Base-by-base conservation (phyloP, 2,888 invertebrate genomes). In the Aquatica leii region DNA sequence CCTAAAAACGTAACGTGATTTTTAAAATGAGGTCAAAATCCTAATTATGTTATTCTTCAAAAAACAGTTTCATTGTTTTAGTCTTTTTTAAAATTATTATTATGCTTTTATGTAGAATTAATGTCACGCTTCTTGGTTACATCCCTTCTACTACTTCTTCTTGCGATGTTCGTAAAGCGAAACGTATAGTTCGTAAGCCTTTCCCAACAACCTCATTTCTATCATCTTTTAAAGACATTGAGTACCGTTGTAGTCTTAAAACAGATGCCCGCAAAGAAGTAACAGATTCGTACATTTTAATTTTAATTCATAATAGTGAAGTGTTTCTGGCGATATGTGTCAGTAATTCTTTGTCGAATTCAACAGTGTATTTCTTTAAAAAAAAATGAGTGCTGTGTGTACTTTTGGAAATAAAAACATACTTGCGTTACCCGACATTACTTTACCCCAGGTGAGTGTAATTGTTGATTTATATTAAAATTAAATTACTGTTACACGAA, bases 171-270 rank as follows among this genome's bases (percentile, higher is more conserved):
- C 74, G 70, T 69, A 68, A 66, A 71, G 73, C 77, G 75, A 76
- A 75, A 76, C 76, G 73, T 71, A 73, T 64, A 67, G 68, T 65
- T 74, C 70, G 69, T 73, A 70, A 73, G 71, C 70, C 73, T 74
- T 74, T 72, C 71, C 71, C 67, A 67, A 66, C 77, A 78, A 78
- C 77, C 77, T 78, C 77, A 75, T 77, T 78, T 78, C 77, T 75
- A 71, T 71, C 73, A 46, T 73, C 70, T 24, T 71, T 63, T 60
- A 57, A 66, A 74, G 71, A 74, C 67, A 59, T 62, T 54, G 74
- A 74, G 74, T 76, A 77, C 76, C 76, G 77, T 76, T 74, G 73
- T 61, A 67, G 72, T 67, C 53, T 63, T 63, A 69, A 46, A 70
- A 67, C 73, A 70, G 73, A 73, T 72, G 71, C 70, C 65, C 69